phyloP scores from a whole-genome alignment of 2,888 invertebrate genomes.

The Agrochola litura region DNA sequence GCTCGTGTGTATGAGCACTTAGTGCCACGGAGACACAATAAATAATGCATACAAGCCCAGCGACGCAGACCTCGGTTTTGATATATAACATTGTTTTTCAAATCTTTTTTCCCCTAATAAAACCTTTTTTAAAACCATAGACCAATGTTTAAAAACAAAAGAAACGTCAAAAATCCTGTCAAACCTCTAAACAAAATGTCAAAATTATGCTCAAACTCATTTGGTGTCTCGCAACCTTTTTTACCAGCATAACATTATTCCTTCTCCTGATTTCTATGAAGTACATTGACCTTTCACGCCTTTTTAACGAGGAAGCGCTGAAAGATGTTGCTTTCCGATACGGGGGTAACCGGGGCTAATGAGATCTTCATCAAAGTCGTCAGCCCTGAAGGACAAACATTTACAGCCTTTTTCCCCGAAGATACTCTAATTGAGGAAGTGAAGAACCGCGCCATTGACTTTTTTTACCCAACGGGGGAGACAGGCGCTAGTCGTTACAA shows the following conservation, averaged over 20 bases:
- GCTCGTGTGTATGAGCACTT: no score
- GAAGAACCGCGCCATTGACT: conserved; percentile 82
- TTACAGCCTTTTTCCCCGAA: conserved; percentile 80
- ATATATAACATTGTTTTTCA: neutral
- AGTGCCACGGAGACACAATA: neutral
- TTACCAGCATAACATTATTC: conserved; percentile 76
- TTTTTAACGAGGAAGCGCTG: neutral
- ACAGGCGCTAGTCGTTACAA: conserved; percentile 81
- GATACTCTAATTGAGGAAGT: conserved; percentile 85
- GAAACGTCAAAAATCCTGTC: conserved; percentile 26
- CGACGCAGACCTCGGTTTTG: rapidly evolving
- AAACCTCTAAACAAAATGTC: conserved; percentile 56
- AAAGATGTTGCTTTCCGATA: conserved; percentile 82
- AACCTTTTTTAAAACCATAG: neutral
- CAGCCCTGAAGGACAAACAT: conserved; percentile 84
- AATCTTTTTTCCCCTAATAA: neutral
- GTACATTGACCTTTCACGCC: conserved; percentile 37
- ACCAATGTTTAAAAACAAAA: neutral
- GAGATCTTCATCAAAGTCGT: conserved; percentile 83
- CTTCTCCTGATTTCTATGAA: conserved; percentile 68
- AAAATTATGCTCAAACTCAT: conserved; percentile 78
- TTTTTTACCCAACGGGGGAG: conserved; percentile 85
- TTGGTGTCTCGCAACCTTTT: conserved; percentile 73
- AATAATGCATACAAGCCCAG: no score
- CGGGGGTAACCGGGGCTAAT: conserved; percentile 72